Base-by-base conservation (phyloP, 2,113 vertebrate genomes). In the Pachypanchax playfairii region DNA sequence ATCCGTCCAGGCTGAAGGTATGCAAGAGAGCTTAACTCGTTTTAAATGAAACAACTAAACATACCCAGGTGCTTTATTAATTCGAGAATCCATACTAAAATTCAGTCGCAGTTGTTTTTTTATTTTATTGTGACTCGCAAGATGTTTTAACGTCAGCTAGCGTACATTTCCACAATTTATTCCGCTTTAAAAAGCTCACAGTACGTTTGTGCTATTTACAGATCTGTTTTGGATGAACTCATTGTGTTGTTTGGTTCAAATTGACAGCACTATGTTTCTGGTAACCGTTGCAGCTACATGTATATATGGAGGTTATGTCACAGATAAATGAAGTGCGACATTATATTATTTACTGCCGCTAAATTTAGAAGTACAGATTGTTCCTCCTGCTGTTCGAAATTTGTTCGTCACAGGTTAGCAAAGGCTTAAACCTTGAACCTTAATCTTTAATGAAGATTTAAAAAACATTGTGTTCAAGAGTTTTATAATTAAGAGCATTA, bases 1-100 rank as follows among this genome's bases (percentile, higher is more conserved):
- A 26, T 50, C 49, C 35, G 61, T 50, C 59, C 35, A 21, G 42
- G 55, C 59, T 39, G 39, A 44, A 18, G 79, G 75, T 82, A 60
- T 82, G 80, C 38, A 6, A 38, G 56, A 28, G n/a, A 18, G 41
- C 14, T 24, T 15, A 57, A 3, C 14, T 24, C 4, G 0, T 13
- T 41, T 28, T 25, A 2, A 1, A 38, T 17, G 10, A 18, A 14
- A 25, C 5, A 51, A 17, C 5, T 41, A 3, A 18, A 3, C 1
- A 15, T 8, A 38, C 21, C 5, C 2, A 12, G 3, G 18, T 2
- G 1, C 10, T 42, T n/a, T 4, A 3, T 2, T 7, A 1, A 33
- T 3, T 2, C 12, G 35, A 1, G 5, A 41, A 8, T 5, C 1
- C 29, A 2, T 5, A 35, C 6, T 5, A 1, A 21, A 0, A n/a